Conservation (phyloP, 2,113 vertebrate species). For the Rhea americana region DNA sequence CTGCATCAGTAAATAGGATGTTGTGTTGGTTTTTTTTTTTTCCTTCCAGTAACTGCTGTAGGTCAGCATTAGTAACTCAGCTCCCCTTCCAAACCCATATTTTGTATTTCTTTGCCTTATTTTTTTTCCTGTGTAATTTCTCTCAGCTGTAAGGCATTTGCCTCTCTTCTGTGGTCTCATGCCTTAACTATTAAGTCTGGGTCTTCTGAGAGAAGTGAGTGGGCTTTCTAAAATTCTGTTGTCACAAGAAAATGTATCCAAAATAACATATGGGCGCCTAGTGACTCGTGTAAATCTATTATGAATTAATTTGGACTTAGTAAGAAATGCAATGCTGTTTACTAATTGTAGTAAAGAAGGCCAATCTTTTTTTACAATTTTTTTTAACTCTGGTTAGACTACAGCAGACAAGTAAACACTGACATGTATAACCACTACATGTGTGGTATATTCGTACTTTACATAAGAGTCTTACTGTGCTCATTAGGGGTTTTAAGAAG, state of each 20-base stretch:
- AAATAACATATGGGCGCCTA: not conserved
- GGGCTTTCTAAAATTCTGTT: not conserved
- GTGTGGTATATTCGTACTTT: not conserved
- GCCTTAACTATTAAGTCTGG: not conserved
- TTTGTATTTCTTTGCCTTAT: not conserved
- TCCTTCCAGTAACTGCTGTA: not conserved
- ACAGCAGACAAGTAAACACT: not conserved
- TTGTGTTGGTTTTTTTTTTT: not conserved
- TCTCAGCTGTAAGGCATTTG: not conserved
- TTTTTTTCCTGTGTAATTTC: not conserved
- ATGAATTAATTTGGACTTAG: not conserved
- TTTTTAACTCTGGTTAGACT: not conserved
- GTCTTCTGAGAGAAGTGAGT: not conserved
- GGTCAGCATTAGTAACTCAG: not conserved
- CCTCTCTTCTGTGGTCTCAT: not conserved
- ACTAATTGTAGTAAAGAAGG: not conserved
- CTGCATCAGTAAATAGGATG: not conserved
- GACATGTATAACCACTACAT: fast-evolving
- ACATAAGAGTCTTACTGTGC: not conserved
- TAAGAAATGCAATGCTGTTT: not conserved
- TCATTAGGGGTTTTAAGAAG: not conserved
- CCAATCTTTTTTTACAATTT: not conserved
- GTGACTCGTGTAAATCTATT: not conserved
- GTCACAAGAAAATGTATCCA: not conserved
- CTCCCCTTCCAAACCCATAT: not conserved